These are phyloP conservation scores for Palythoa heliodiscus DNA, from an alignment of 92 coral and sea anemone species.

Conservation along the genomic window DNA sequence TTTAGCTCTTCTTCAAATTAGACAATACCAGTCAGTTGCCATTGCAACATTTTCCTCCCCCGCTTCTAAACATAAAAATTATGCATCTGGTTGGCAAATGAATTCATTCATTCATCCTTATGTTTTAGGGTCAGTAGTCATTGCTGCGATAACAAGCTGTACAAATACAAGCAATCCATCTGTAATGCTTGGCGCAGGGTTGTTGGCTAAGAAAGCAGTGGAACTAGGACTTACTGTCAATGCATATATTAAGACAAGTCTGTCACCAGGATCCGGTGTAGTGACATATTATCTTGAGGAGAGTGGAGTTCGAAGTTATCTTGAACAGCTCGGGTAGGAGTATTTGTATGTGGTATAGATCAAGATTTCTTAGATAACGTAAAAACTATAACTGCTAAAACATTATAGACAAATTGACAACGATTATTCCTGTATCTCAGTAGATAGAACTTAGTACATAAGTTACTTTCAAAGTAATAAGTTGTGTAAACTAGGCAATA, in stretches of 20 bases:
- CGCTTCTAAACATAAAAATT: background rate
- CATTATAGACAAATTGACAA: background rate
- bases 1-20: no score
- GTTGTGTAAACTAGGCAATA: no score
- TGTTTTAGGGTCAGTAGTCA: conserved; percentile 87
- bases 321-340: conserved; percentile 89
- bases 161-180: conserved; percentile 99
- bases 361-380: background rate
- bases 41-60: background rate
- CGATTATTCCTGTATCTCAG: no score
- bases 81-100: background rate
- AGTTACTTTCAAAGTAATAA: no score
- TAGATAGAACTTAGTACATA: no score
- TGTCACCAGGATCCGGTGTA: conserved; percentile 98
- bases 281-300: conserved; percentile 94
- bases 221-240: conserved; percentile 80
- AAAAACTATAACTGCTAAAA: background rate
- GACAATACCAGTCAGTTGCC: background rate
- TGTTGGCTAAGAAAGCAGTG: conserved; percentile 93
- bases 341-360: background rate
- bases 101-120: background rate
- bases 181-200: conserved; percentile 97
- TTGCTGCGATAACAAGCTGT: conserved; percentile 97
- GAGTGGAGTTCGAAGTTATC: conserved; percentile 92
- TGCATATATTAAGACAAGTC: conserved; percentile 90